These are phyloP conservation scores for Oceanites oceanicus DNA, from an alignment of 2,113 vertebrate species.

Conservation along the genomic window DNA sequence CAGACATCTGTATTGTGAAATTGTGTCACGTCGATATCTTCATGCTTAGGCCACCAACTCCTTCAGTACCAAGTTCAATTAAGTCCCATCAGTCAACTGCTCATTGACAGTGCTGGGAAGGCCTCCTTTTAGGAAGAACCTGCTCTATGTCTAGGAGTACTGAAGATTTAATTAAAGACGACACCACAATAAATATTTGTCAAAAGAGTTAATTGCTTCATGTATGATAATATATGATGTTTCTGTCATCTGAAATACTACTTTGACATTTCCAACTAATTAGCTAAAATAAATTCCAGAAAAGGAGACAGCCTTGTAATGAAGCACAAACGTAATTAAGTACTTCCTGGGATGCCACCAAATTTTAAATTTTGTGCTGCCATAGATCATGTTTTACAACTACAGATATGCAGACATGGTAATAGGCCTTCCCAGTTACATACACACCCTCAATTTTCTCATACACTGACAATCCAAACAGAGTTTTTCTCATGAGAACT, in stretches of 20 bases:
- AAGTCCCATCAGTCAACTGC: conserved; percentile 10
- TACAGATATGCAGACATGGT: conserved; percentile 11
- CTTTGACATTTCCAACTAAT: conserved; percentile 74
- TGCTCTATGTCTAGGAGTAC: conserved; percentile 4
- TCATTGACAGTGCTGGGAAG: conserved; percentile 8
- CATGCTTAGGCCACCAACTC: neutral
- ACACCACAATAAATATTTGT: conserved; percentile 59
- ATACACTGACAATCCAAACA: neutral
- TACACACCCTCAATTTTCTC: conserved; percentile 31
- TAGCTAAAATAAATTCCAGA: conserved; percentile 70
- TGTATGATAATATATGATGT: conserved; percentile 22
- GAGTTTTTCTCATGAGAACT: conserved; percentile 33
- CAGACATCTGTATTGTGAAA: neutral
- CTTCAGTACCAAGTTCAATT: neutral
- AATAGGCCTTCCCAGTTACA: neutral
- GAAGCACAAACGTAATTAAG: conserved; percentile 49
- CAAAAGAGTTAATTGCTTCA: conserved; percentile 48
- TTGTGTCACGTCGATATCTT: neutral
- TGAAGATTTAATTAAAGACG: conserved; percentile 25
- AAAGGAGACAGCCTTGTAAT: conserved; percentile 51
- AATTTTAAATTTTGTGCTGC: conserved; percentile 24
- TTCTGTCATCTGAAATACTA: conserved; percentile 61
- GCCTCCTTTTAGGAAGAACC: neutral
- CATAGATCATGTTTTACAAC: neutral
- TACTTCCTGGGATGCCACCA: conserved; percentile 38